phyloP scores from a whole-genome alignment of 1,140 invertebrate genomes.

The Hirudo medicinalis region DNA sequence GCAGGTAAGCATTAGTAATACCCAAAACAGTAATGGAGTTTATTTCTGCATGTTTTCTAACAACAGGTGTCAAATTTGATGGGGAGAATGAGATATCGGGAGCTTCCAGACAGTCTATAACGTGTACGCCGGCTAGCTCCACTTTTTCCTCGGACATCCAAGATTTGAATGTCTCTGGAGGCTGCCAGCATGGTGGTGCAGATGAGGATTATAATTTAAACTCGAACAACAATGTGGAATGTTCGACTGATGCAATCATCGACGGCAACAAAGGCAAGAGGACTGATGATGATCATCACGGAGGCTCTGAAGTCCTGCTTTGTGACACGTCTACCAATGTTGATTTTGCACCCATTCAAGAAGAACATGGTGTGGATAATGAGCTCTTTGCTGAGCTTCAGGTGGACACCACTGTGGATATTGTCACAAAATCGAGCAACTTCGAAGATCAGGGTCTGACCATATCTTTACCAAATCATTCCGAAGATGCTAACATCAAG shows the following conservation, averaged over 20 bases:
- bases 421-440: neutral
- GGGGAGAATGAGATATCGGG: neutral
- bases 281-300: neutral
- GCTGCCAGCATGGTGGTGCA: neutral
- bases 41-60: neutral
- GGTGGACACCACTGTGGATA: constrained; percentile 3
- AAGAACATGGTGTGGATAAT: neutral
- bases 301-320: neutral
- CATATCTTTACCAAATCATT: neutral
- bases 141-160: constrained; percentile 6
- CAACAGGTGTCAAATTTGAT: constrained; percentile 1
- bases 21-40: neutral
- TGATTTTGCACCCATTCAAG: neutral
- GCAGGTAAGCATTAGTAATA: neutral
- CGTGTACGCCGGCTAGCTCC: neutral
- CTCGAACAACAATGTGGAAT: constrained; percentile 9
- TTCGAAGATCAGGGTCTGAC: constrained; percentile 1
- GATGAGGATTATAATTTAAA: constrained; percentile 8
- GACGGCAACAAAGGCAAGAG: neutral
- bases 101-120: neutral
- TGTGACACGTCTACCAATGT: constrained; percentile 4
- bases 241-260: neutral
- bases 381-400: neutral
- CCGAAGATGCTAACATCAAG: neutral
- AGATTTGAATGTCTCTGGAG: constrained; percentile 7